Evolutionary conservation across 2,797 vertebrate genomes (phyloP), one percentile per base, ranked within the genome.

Genomic region (Pseudochirops corinnae): DNA sequence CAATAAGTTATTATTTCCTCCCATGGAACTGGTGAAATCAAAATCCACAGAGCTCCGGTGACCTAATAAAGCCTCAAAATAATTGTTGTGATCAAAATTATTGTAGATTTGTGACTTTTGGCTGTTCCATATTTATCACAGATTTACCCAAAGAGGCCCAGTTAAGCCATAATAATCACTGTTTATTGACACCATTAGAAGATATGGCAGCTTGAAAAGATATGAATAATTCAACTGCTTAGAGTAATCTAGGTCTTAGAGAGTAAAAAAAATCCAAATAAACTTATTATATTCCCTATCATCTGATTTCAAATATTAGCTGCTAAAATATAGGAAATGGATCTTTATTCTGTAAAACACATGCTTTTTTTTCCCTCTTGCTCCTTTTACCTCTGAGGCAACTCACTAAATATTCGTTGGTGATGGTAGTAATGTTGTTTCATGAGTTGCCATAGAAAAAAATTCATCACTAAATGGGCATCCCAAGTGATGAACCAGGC

Each of bases 1-100:
- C 9, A 1, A 97, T 93, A 95, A 26, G 1, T 14, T 91, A 56
- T 96, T 96, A 97, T 94, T 93, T 55, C 93, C 56, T 52, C 62
- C 67, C 52, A 10, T 3, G 56, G 62, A 94, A 67, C 50, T 52
- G 21, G 24, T 55, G 50, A 56, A 82, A 95, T 31, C 55, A 57
- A 46, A 94, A 95, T 91, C 3, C 5, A 56, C 24, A 52, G 31
- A 21, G 13, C 57, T 94, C 53, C 90, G 50, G 3, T 52, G 24
- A 28, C 90, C 93, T 92, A 7, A 95, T 50, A 94, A 58, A 95
- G 93, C 18, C n/a, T 90, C 28, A 55, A 58, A 60, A 29, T 39
- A 74, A 90, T 92, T 91, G 55, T 39, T 0, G 6, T n/a, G 18
- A 16, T 39, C 7, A n/a, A 74, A 74, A 74, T 74, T 74, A 74